Conservation (phyloP, 2,888 invertebrate species). For the Leptinotarsa rubiginosa region DNA sequence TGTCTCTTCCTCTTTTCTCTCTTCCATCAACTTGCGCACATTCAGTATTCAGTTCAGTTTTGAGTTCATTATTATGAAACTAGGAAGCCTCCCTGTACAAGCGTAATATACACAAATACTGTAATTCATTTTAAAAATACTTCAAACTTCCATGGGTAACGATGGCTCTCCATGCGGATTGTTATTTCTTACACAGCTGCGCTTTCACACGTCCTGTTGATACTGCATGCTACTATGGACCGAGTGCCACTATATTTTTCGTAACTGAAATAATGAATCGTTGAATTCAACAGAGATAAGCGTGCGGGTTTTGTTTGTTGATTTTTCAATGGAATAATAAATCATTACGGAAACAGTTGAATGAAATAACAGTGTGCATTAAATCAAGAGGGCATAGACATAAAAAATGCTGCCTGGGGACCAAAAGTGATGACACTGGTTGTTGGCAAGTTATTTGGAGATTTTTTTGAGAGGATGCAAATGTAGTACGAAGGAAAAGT, state of each 20-base stretch:
- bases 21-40: too few species aligned
- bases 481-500: background rate
- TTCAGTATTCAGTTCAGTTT: too few species aligned
- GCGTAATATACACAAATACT: constrained; percentile 43
- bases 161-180: constrained; percentile 44
- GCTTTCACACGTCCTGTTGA: constrained; percentile 62
- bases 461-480: background rate
- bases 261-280: constrained; percentile 37
- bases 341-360: constrained; percentile 29
- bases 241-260: constrained; percentile 43
- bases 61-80: too few species aligned
- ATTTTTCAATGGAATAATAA: constrained; percentile 39
- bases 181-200: constrained; percentile 58
- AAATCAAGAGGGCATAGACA: background rate
- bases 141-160: background rate
- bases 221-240: constrained; percentile 55
- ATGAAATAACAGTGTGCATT: constrained; percentile 27
- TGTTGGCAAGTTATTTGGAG: background rate
- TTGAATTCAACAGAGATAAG: constrained; percentile 36
- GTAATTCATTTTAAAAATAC: constrained; percentile 38
- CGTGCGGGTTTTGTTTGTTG: constrained; percentile 35
- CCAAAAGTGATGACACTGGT: background rate
- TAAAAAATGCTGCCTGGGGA: background rate
- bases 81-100: constrained; percentile 27
- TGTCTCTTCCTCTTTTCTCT: too few species aligned